phyloP scores from a whole-genome alignment of 2,888 invertebrate species.

The Apoda limacodes region DNA sequence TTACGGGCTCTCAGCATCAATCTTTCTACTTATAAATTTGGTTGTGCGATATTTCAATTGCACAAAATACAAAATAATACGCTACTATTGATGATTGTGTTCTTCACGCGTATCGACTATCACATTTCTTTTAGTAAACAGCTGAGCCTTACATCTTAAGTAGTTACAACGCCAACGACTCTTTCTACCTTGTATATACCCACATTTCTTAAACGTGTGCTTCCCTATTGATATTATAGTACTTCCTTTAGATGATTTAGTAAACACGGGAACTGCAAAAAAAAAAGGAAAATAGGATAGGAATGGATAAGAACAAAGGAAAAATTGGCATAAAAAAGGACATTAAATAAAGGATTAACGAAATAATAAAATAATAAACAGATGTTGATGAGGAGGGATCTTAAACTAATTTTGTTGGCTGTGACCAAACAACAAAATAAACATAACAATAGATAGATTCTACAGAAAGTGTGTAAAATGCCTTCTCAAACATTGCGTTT shows the following conservation, averaged over 20 bases:
- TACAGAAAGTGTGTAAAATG: too few species aligned
- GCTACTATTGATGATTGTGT: conserved; percentile 26
- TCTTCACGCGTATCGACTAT: conserved; percentile 29
- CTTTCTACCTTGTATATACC: conserved; percentile 3
- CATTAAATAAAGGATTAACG: neutral
- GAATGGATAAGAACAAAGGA: neutral
- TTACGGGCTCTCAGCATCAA: too few species aligned
- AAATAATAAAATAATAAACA: too few species aligned
- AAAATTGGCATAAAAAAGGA: neutral
- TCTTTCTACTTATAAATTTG: too few species aligned
- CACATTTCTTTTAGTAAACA: conserved; percentile 29
- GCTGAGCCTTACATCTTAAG: conserved; percentile 26
- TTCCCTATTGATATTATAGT: conserved; percentile 4
- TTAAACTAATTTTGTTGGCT: too few species aligned
- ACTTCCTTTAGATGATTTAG: conserved; percentile 4
- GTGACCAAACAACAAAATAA: too few species aligned
- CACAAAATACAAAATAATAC: too few species aligned
- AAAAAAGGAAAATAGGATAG: neutral
- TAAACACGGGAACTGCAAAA: conserved; percentile 7
- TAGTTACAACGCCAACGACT: conserved; percentile 27
- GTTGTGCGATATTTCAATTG: too few species aligned
- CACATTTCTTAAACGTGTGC: too few species aligned
- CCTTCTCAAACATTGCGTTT: too few species aligned
- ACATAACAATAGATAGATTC: too few species aligned
- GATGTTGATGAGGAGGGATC: too few species aligned